Conservation (phyloP, 2,888 invertebrate species). For the Eristalis tenax region DNA sequence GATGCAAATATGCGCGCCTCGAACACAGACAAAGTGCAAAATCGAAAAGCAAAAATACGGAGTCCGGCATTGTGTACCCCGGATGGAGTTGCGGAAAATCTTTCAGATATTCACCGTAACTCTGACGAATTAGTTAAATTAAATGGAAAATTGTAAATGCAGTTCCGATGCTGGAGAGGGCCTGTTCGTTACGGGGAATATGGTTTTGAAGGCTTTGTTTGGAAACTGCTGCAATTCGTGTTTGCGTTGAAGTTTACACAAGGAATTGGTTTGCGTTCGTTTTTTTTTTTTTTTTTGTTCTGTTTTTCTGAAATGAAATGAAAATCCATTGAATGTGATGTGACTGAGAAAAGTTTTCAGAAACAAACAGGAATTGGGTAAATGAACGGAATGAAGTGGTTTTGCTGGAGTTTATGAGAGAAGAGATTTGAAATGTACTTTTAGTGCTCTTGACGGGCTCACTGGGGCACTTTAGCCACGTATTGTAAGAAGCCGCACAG, state of each 20-base stretch:
- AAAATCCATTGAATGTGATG: background rate
- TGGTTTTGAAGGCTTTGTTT: background rate
- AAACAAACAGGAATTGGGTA: background rate
- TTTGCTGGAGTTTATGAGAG: background rate
- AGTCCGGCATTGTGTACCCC: background rate
- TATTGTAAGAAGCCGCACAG: too few relatives aligned
- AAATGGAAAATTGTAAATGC: background rate
- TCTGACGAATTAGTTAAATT: constrained; percentile 1
- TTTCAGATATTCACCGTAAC: background rate
- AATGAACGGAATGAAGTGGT: background rate
- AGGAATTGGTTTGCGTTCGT: background rate
- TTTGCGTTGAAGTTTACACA: background rate
- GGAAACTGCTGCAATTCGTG: background rate
- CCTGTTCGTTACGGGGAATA: background rate
- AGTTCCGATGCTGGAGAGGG: background rate
- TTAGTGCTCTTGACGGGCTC: background rate
- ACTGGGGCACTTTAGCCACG: background rate
- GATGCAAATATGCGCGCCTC: background rate
- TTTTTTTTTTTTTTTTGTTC: background rate
- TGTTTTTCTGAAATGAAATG: background rate
- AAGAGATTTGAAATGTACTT: background rate
- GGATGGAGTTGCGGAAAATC: background rate
- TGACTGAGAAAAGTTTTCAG: background rate
- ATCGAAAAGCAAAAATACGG: background rate
- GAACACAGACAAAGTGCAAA: background rate